These are phyloP conservation scores for Papilio helenus DNA, from an alignment of 1,140 invertebrate genomes.

Conservation along the genomic window DNA sequence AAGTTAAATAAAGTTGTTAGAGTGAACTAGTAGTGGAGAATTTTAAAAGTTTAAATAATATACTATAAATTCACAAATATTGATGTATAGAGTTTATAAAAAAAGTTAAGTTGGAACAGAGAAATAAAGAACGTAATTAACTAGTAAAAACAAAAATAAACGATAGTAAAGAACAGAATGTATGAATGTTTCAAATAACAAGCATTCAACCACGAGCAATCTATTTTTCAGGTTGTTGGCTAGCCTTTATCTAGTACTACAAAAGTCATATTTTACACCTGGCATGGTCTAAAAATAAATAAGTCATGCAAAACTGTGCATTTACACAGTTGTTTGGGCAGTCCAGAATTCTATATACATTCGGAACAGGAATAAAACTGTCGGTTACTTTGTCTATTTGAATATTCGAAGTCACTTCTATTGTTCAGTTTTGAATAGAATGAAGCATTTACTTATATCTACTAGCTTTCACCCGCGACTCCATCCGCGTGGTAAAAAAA, in stretches of 20 bases:
- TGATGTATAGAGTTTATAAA: too few species aligned
- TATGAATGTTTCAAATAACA: not conserved
- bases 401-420: not conserved
- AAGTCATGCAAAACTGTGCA: constrained; percentile 21
- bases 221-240: constrained; percentile 32
- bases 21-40: too few species aligned
- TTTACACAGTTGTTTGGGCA: constrained; percentile 1
- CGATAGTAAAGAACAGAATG: not conserved
- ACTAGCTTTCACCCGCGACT: too few species aligned
- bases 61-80: too few species aligned
- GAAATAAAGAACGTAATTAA: too few species aligned
- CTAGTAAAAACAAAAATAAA: too few species aligned
- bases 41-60: too few species aligned
- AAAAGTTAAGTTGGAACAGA: too few species aligned
- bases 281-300: constrained; percentile 24
- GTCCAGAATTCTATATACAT: constrained; percentile 11
- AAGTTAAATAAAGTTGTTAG: too few species aligned
- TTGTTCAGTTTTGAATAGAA: not conserved
- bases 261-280: constrained; percentile 25
- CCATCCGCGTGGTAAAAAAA: too few species aligned
- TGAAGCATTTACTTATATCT: not conserved
- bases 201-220: constrained; percentile 13
- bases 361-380: not conserved
- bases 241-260: constrained; percentile 3
- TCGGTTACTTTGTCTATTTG: constrained; percentile 5